A percentile compares a stretch with the other conserved stretches of the same genome.
phyloP scores from a whole-genome alignment of 2,797 vertebrate species.

The Phalanger gymnotis region DNA sequence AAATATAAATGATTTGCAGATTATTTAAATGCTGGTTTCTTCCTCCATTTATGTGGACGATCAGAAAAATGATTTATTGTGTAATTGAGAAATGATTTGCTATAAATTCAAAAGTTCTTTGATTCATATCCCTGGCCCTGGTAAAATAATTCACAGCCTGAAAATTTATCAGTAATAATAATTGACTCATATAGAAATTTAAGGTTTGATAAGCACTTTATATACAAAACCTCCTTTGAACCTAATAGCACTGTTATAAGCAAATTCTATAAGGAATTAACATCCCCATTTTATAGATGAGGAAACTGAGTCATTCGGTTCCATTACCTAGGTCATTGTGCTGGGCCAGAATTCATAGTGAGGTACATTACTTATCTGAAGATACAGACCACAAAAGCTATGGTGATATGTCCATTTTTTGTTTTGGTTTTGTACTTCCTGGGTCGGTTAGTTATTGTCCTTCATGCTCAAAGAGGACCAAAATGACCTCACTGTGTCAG shows the following conservation, averaged over 20 bases:
- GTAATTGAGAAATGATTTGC: background rate
- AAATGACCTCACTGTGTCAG: background rate
- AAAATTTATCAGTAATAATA: background rate
- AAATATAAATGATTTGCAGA: background rate
- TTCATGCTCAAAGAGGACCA: background rate
- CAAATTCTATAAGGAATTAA: background rate
- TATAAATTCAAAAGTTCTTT: background rate
- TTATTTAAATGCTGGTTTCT: background rate
- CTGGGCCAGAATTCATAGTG: background rate
- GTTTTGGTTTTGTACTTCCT: slow-evolving; percentile 46
- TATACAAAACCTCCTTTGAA: background rate
- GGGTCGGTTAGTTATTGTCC: background rate
- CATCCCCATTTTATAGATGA: background rate
- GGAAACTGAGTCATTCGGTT: background rate
- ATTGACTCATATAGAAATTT: background rate
- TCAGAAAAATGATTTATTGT: background rate
- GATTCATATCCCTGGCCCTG: background rate
- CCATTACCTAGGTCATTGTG: background rate
- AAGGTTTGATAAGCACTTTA: background rate
- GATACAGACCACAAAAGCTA: slow-evolving; percentile 5
- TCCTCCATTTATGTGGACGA: background rate
- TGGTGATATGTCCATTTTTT: slow-evolving; percentile 27
- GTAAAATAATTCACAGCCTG: background rate
- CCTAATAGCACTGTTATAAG: background rate
- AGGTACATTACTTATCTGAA: slow-evolving; percentile 5